Evolutionary conservation across 2,888 invertebrate genomes (phyloP).

Genomic region (Melipona beecheii): DNA sequence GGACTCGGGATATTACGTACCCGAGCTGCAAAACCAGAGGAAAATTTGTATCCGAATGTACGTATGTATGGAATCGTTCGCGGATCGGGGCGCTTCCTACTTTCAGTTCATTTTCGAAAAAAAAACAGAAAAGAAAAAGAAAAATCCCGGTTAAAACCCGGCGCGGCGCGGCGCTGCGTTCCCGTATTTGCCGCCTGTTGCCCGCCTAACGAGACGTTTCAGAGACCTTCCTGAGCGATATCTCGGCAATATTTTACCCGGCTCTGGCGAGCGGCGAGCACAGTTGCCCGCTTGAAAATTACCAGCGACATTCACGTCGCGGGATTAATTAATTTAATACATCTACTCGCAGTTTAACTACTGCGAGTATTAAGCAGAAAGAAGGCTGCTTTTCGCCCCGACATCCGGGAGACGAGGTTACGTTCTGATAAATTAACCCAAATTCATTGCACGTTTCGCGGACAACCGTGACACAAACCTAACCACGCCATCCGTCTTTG

Average conservation of each 20-base stretch:
- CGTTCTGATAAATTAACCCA: constrained; percentile 1
- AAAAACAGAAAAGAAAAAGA: not conserved
- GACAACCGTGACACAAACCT: not conserved
- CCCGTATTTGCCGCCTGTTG: not conserved
- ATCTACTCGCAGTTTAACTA: not conserved
- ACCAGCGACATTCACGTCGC: constrained; percentile 8
- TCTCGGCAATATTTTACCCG: constrained; percentile 30
- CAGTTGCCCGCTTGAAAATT: constrained; percentile 1
- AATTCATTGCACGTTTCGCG: not conserved
- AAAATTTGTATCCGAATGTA: constrained; percentile 58
- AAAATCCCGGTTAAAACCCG: constrained; percentile 29
- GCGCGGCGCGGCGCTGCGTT: not conserved
- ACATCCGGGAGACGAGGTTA: constrained; percentile 28
- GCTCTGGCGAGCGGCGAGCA: constrained; percentile 28
- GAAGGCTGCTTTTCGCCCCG: constrained; percentile 17
- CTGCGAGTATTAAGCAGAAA: constrained; percentile 5
- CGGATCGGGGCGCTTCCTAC: constrained; percentile 61
- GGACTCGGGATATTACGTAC: constrained; percentile 60
- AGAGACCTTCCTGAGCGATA: constrained; percentile 43
- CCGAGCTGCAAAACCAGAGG: constrained; percentile 26
- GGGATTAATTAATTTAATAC: constrained; percentile 47
- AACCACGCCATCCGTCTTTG: not conserved
- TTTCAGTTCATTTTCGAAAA: constrained; percentile 61
- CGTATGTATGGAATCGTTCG: constrained; percentile 48
- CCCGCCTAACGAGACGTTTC: constrained; percentile 43